Conservation (phyloP, 1,140 invertebrate species). For the Neuroterus valhalla region DNA sequence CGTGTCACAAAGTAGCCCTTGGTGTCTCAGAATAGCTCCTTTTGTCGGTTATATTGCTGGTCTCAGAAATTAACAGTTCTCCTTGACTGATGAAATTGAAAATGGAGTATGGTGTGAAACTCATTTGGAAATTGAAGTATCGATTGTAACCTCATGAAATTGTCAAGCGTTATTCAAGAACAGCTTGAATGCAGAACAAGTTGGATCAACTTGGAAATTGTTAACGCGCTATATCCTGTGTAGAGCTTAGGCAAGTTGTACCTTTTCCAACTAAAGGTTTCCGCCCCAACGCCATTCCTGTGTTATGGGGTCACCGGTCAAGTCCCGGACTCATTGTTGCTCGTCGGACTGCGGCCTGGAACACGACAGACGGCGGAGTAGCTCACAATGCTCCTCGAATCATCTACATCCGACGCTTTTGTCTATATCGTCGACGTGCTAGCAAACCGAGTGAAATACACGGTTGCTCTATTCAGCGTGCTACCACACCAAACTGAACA, state of each 20-base stretch:
- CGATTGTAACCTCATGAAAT: conserved; percentile 18
- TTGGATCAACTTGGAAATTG: conserved; percentile 31
- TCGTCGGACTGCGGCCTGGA: conserved; percentile 28
- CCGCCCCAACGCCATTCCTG: conserved; percentile 26
- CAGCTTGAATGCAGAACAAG: conserved; percentile 14
- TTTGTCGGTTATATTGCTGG: too few relatives aligned
- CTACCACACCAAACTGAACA: conserved; percentile 12
- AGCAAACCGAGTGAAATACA: conserved; percentile 28
- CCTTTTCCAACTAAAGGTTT: conserved; percentile 22
- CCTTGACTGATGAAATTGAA: too few relatives aligned
- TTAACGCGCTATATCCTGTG: conserved; percentile 20
- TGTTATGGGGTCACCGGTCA: conserved; percentile 30
- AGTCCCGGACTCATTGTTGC: conserved; percentile 30
- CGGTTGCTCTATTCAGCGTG: conserved; percentile 15
- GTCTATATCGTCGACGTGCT: conserved; percentile 24
- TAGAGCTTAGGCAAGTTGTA: conserved; percentile 23
- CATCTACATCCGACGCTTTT: conserved; percentile 30
- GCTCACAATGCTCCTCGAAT: conserved; percentile 30
- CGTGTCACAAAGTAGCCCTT: too few relatives aligned
- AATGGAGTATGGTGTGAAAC: neutral
- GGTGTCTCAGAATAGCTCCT: too few relatives aligned
- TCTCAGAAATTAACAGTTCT: too few relatives aligned
- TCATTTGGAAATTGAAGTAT: neutral
- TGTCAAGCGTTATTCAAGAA: conserved; percentile 8
- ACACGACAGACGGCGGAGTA: conserved; percentile 30